These are phyloP conservation scores for Nothobranchius furzeri DNA, from an alignment of 2,113 vertebrate genomes.

Conservation along the genomic window DNA sequence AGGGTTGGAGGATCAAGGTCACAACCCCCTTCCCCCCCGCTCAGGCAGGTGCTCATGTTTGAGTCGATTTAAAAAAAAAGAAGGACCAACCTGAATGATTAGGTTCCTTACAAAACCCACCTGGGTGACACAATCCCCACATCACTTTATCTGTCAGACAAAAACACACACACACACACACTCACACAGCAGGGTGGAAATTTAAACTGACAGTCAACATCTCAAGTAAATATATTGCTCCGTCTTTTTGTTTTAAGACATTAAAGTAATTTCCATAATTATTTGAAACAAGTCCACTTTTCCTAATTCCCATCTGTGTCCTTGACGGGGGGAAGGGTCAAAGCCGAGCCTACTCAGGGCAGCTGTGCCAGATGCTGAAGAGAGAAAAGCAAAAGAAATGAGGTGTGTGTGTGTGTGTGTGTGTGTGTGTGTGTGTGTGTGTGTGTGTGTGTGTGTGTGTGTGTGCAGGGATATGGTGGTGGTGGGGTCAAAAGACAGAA, in stretches of 20 bases:
- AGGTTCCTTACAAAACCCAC: constrained; percentile 68
- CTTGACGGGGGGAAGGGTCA: constrained; percentile 84
- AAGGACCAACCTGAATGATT: constrained; percentile 67
- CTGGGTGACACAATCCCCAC: constrained; percentile 60
- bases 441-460: too few species aligned
- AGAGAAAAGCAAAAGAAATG: constrained; percentile 65
- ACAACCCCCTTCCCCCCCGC: constrained; percentile 42
- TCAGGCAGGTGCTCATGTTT: constrained; percentile 81
- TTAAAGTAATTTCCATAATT: constrained; percentile 95
- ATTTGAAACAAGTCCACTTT: constrained; percentile 88
- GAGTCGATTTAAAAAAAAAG: constrained; percentile 60
- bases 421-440: too few species aligned
- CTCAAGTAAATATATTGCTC: constrained; percentile 79
- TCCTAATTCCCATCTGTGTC: constrained; percentile 90
- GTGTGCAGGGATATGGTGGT: too few species aligned
- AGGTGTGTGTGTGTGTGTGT: not conserved
- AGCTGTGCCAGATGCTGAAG: constrained; percentile 79
- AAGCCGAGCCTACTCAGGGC: constrained; percentile 67
- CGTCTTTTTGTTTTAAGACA: constrained; percentile 85
- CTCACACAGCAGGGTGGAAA: constrained; percentile 79
- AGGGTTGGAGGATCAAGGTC: constrained; percentile 79
- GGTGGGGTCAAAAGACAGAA: constrained; percentile 25
- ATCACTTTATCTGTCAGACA: constrained; percentile 46
- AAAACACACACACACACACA: constrained; percentile 29
- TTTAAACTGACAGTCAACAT: constrained; percentile 84